Evolutionary conservation across 2,113 vertebrate species (phyloP), one percentile per base, ranked within the genome.

Genomic region (Malurus alboscapulatus): DNA sequence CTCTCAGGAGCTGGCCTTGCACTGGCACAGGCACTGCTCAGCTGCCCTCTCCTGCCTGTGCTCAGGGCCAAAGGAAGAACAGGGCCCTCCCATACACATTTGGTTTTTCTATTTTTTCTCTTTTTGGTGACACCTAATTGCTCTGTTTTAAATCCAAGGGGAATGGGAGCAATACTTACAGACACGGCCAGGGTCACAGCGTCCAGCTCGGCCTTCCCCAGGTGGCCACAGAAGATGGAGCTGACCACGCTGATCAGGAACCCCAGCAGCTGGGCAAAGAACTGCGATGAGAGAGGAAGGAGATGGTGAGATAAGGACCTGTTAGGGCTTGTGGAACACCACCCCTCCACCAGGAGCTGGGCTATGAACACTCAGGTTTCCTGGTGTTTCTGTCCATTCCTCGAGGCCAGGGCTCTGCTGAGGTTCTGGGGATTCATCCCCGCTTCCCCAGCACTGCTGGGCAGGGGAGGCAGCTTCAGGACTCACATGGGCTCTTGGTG

Each of bases 211-310:
- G 98, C 88, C 82, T 99, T 99, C 68, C 98, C 99, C 97, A 99
- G 95, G 90, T 98, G 98, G 47, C 99, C 99, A 17, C 98, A 99
- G 96, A 99, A 99, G 96, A 99, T 98, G 8, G 99, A 98, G 91
- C 98, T 98, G 85, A 99, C 97, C 90, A 99, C 98, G 0, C 98
- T 98, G 92, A 99, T 98, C 78, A 99, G 95, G 88, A 98, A 98
- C 80, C 97, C 97, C 97, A 99, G 97, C 96, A 99, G 82, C 89
- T 99, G 98, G 36, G 98, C 98, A 10, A 99, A 62, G 90, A 99
- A 98, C 99, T 99, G 40, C 38, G 69, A 88, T 38, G 74, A 79
- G 89, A 63, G 16, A 18, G 62, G 25, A 18, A 85, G 26, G 40
- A 85, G 36, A 30, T 0, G 7, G 63, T 79, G 83, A 91, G 59